These are phyloP conservation scores for Pterocles burchelli DNA, from an alignment of 2,113 vertebrate genomes.

Conservation along the genomic window DNA sequence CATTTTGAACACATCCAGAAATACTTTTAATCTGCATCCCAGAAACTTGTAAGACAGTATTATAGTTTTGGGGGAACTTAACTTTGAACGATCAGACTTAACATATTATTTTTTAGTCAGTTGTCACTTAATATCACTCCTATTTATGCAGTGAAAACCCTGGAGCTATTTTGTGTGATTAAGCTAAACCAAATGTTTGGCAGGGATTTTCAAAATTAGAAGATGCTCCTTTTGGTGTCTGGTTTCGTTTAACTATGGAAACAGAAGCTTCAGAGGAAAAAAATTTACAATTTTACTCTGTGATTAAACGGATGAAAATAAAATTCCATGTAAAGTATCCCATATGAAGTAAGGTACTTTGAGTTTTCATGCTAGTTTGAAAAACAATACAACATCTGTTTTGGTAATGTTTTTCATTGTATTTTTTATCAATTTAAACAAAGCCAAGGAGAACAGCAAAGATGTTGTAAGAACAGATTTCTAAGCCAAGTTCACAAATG, in stretches of 20 bases:
- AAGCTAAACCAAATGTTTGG: conserved; percentile 55
- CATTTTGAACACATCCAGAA: conserved; percentile 2
- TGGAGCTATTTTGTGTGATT: neutral
- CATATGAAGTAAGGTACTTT: neutral
- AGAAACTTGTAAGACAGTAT: neutral
- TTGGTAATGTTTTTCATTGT: neutral
- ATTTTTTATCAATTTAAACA: neutral
- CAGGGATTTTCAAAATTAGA: conserved; percentile 32
- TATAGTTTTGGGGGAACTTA: neutral
- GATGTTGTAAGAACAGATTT: neutral
- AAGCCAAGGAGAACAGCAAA: neutral
- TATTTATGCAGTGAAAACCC: neutral
- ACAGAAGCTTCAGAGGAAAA: neutral
- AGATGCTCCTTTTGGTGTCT: conserved; percentile 20
- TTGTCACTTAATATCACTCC: conserved; percentile 6
- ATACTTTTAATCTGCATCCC: neutral
- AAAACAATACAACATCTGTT: neutral
- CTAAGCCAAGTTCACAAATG: conserved; percentile 12
- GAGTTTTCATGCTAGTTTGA: neutral
- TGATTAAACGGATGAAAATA: conserved; percentile 6
- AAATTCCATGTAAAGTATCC: neutral
- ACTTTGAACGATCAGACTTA: neutral
- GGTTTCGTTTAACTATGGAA: conserved; percentile 53
- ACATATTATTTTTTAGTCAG: neutral
- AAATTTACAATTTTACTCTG: neutral